Base-by-base conservation (phyloP, 2,797 vertebrate genomes). In the Pangasius sanitwongsei region DNA sequence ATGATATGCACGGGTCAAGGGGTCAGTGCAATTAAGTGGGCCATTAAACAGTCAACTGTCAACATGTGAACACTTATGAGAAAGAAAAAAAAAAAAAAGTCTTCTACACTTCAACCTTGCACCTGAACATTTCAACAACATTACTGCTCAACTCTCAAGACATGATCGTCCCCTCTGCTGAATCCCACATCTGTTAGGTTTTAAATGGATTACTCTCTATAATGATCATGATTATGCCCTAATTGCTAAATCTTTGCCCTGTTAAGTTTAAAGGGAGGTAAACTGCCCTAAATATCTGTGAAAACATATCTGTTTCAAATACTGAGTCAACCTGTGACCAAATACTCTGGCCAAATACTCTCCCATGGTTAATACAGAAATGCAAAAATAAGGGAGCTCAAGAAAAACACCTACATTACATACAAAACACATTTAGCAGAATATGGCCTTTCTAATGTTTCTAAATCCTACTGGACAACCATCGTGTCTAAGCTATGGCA, bases 221-320 rank as follows among this genome's bases (percentile, higher is more conserved):
- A 96, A 96, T 96, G 95, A 96, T 95, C 92, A 91, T 96, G 95
- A 97, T 97, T 96, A 96, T 94, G 83, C 92, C 92, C 92, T 96
- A 96, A 97, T 96, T 96, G 95, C 95, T 96, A 94, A 96, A 96
- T 96, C 95, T 96, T 95, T 95, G 95, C 94, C 94, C 95, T 95
- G 95, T 96, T 96, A 95, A 95, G 93, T 96, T 96, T 95, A 96
- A 96, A 96, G 94, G 93, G 92, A 94, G 92, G 92, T 93, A 94
- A 96, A 96, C 93, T 94, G 93, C 94, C 90, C 94, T 93, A 95
- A 96, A 96, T 96, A 96, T 95, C 95, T 95, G 92, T 93, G 93
- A 96, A 96, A 97, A 96, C 94, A 96, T 95, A 96, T 95, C 93
- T 75, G 94, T 95, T 96, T 95, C 92, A 94, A 93, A 94, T 91